A percentile compares a stretch with the other conserved stretches of the same genome.
phyloP scores from a whole-genome alignment of 2,113 vertebrate genomes.

The Leptobrachium ailaonicum region DNA sequence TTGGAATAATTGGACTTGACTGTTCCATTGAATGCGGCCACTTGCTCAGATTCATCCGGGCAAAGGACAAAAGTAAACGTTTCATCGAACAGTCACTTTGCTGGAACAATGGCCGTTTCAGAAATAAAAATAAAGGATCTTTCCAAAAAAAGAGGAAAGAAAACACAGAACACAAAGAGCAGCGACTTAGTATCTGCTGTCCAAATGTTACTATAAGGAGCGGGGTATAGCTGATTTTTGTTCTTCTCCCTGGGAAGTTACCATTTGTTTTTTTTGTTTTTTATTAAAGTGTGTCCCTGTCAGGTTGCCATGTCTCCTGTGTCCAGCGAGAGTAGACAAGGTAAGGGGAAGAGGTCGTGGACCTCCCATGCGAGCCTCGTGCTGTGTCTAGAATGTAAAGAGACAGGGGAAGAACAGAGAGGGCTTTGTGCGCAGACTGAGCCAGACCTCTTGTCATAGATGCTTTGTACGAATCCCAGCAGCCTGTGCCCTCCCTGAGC shows the following conservation, averaged over 20 bases:
- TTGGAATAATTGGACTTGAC: no score
- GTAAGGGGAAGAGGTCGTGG: not conserved
- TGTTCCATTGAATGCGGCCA: no score
- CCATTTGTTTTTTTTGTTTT: not conserved
- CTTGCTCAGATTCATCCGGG: no score
- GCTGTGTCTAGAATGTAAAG: fast-evolving
- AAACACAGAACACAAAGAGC: no score
- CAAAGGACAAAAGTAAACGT: no score
- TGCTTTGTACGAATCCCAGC: slow-evolving; percentile 68
- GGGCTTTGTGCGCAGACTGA: slow-evolving; percentile 62
- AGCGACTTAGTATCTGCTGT: no score
- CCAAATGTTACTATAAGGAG: not conserved
- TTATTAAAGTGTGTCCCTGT: not conserved
- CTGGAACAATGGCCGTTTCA: no score
- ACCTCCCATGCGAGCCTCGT: not conserved
- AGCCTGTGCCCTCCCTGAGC: not conserved
- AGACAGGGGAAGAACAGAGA: slow-evolving; percentile 63
- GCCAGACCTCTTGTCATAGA: slow-evolving; percentile 56
- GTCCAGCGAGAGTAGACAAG: slow-evolving; percentile 1
- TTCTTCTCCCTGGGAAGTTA: not conserved
- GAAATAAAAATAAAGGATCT: no score
- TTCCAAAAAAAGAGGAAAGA: no score
- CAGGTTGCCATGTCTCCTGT: not conserved
- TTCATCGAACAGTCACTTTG: no score
- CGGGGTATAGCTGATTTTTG: not conserved